Conservation (phyloP, 2,797 vertebrate genomes). For the Emys orbicularis region DNA sequence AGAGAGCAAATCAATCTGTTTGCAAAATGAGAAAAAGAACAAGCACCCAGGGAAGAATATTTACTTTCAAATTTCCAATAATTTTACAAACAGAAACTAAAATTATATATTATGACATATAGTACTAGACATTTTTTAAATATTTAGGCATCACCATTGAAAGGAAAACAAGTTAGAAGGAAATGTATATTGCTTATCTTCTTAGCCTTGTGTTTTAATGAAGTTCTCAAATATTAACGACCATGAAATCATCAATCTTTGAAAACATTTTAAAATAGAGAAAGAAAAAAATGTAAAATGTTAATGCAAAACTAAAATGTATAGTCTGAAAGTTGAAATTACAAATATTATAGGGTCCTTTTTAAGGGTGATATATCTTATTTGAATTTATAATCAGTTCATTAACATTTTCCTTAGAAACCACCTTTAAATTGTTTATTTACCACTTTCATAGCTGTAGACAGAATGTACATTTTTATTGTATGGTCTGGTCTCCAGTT, state of each 20-base stretch:
- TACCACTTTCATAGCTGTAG: not conserved
- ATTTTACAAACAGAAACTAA: not conserved
- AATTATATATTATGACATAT: not conserved
- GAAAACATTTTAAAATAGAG: not conserved
- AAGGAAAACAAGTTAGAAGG: not conserved
- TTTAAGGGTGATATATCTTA: not conserved
- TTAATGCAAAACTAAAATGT: not conserved
- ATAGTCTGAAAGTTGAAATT: conserved; percentile 23
- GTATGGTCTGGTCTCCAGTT: conserved; percentile 10
- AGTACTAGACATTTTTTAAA: not conserved
- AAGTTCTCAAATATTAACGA: not conserved
- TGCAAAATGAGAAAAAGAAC: not conserved
- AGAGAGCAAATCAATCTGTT: not conserved
- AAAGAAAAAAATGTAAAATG: not conserved
- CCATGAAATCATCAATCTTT: not conserved
- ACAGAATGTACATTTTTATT: not conserved
- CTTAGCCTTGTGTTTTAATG: not conserved
- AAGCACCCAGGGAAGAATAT: not conserved
- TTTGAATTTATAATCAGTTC: not conserved
- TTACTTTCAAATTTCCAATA: not conserved
- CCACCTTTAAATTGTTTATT: not conserved
- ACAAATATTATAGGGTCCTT: not conserved
- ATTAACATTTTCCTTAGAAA: not conserved
- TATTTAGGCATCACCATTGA: not conserved
- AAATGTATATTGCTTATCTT: not conserved